Conservation (phyloP, 2,888 invertebrate genomes). For the Hypselothyrea guttata region DNA sequence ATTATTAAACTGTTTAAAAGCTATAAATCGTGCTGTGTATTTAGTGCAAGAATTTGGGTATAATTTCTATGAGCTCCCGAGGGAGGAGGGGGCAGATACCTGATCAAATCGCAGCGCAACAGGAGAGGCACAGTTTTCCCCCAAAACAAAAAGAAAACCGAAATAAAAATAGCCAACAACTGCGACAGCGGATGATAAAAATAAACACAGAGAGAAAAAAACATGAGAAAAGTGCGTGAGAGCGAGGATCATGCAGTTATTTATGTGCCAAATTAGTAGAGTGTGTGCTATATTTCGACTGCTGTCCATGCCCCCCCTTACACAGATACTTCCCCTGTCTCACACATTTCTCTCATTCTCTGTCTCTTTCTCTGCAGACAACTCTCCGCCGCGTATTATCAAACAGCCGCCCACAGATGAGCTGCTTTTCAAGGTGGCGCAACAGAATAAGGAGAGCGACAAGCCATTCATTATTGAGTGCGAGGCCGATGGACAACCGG, state of each 20-base stretch:
- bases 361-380: constrained; percentile 84
- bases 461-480: constrained; percentile 98
- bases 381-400: constrained; percentile 94
- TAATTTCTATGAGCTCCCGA: no score
- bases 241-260: constrained; percentile 24
- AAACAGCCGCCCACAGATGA: constrained; percentile 96
- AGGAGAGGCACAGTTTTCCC: constrained; percentile 10
- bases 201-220: constrained; percentile 26
- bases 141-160: constrained; percentile 2
- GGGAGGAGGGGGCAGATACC: no score
- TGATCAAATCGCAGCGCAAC: background rate
- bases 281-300: background rate
- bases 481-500: constrained; percentile 97
- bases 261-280: constrained; percentile 39
- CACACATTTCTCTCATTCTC: background rate
- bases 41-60: no score
- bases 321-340: background rate
- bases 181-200: constrained; percentile 31
- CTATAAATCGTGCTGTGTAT: background rate
- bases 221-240: constrained; percentile 9
- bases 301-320: no score
- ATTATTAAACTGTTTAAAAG: background rate
- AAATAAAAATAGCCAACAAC: constrained; percentile 26
- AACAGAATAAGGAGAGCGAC: constrained; percentile 91
- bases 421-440: constrained; percentile 94